Evolutionary conservation across 1,140 invertebrate species (phyloP), one percentile per base, ranked within the genome.

Genomic region (Hypsibius dujardini): DNA sequence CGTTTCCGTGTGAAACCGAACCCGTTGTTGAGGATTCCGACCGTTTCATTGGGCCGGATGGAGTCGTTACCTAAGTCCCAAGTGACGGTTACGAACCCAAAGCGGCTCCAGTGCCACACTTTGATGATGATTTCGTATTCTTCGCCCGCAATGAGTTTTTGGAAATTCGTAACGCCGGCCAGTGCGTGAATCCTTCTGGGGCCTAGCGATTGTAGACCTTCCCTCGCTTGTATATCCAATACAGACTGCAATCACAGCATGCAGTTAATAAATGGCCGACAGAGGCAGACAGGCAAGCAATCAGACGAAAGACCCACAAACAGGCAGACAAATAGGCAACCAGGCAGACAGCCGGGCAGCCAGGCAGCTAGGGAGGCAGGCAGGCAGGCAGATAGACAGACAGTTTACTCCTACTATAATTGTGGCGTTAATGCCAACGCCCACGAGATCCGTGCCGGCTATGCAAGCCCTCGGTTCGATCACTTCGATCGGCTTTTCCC

Each of bases 361-460:
- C n/a, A n/a, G n/a, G n/a, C n/a, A n/a, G n/a, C n/a, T n/a, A n/a
- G n/a, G n/a, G n/a, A n/a, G n/a, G n/a, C n/a, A n/a, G n/a, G n/a
- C n/a, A n/a, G n/a, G n/a, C n/a, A n/a, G n/a, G n/a, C 7, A n/a
- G 50, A 7, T 56, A n/a, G 50, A n/a, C 7, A 56, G 50, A 56
- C 50, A n/a, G n/a, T n/a, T n/a, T n/a, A n/a, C n/a, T n/a, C n/a
- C 62, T 42, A 42, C 7, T 67, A 7, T 14, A 42, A 67, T 3
- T 67, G 62, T 42, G 7, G 62, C 62, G 42, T 67, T 7, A 7
- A 67, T 7, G 7, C 62, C 62, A 3, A 67, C 42, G 3, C 62
- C 62, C 7, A 67, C 62, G 12, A 67, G 62, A 42, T 42, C 62
- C 7, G 62, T 67, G 12, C 62, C 62, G 62, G 3, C 45, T 67